These are phyloP conservation scores for Molanna angustata DNA, from an alignment of 2,888 invertebrate genomes.

Conservation along the genomic window DNA sequence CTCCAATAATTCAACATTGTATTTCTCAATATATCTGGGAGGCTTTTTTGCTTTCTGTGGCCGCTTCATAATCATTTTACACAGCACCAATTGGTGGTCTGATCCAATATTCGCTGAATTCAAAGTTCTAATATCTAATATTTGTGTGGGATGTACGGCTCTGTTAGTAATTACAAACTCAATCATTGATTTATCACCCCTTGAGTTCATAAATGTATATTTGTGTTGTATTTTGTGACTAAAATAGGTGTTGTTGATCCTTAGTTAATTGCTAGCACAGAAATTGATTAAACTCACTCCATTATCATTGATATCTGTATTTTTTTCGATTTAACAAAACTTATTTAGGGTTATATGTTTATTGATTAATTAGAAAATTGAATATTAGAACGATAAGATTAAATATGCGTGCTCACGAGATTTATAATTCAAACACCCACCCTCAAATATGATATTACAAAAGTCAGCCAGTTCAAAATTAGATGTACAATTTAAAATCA, in stretches of 20 bases:
- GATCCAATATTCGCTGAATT: constrained; percentile 24
- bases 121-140: constrained; percentile 21
- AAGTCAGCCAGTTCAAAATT: too few species aligned
- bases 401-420: too few species aligned
- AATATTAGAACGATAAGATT: too few species aligned
- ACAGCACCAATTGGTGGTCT: constrained; percentile 24
- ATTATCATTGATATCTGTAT: constrained; percentile 22
- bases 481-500: too few species aligned
- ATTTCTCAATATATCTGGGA: constrained; percentile 5
- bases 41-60: constrained; percentile 7
- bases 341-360: too few species aligned
- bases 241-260: constrained; percentile 29
- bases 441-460: too few species aligned
- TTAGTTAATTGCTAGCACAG: too few species aligned
- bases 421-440: too few species aligned
- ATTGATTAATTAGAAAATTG: too few species aligned
- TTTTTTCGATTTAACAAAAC: too few species aligned
- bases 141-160: constrained; percentile 17
- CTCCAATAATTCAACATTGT: constrained; percentile 19
- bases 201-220: constrained; percentile 24
- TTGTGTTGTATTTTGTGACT: constrained; percentile 24
- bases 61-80: constrained; percentile 15
- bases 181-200: constrained; percentile 23
- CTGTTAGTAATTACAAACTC: constrained; percentile 24
- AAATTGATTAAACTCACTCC: constrained; percentile 23